Conservation (phyloP, 2,113 vertebrate species). For the Neoarius graeffei region DNA sequence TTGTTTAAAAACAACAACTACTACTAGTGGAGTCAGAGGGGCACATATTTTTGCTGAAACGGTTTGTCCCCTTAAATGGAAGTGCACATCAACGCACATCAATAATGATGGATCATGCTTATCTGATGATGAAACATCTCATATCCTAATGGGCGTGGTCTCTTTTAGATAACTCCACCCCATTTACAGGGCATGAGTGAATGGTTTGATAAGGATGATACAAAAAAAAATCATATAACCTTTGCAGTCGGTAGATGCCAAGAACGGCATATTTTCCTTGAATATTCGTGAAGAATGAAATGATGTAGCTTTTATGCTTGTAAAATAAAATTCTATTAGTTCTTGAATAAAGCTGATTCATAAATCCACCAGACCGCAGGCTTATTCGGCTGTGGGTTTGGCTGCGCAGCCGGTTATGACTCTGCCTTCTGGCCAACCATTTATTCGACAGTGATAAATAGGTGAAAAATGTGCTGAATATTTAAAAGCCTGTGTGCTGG, state of each 20-base stretch:
- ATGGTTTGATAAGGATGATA: neutral
- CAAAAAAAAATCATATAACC: neutral
- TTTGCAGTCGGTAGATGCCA: neutral
- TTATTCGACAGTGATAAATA: slow-evolving; percentile 12
- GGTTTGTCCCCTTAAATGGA: neutral
- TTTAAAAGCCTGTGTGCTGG: neutral
- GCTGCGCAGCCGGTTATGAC: neutral
- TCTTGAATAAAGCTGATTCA: neutral
- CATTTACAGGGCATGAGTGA: neutral
- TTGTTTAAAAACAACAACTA: neutral
- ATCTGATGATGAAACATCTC: neutral
- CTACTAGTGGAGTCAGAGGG: neutral
- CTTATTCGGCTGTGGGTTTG: neutral
- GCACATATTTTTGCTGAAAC: neutral
- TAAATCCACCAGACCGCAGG: neutral
- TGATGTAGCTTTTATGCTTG: neutral
- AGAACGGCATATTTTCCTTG: neutral
- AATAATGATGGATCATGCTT: neutral
- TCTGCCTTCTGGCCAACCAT: neutral
- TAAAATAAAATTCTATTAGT: neutral
- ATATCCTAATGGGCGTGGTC: neutral
- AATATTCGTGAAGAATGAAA: neutral
- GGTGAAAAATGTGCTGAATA: slow-evolving; percentile 1
- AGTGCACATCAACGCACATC: neutral
- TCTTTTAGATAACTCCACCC: neutral